Conservation (phyloP, 2,888 invertebrate genomes). For the Monoplex corrugatus region DNA sequence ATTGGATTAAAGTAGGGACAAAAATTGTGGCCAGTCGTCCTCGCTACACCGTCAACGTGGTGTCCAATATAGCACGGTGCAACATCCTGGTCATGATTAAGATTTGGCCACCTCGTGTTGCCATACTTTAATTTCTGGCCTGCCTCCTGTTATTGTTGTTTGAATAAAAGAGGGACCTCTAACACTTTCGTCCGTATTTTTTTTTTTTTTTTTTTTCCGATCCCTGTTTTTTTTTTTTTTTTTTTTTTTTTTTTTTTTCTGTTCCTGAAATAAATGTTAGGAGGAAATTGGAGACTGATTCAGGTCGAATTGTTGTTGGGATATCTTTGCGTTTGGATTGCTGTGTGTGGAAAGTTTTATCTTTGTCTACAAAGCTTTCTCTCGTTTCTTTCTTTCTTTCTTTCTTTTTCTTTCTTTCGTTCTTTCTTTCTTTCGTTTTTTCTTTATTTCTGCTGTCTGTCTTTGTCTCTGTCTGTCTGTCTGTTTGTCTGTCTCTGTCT, state of each 20-base stretch:
- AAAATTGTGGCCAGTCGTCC: neutral
- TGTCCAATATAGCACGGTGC: neutral
- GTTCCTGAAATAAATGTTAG: no score
- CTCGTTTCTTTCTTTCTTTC: no score
- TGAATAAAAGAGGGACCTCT: slow-evolving; percentile 33
- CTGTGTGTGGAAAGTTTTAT: no score
- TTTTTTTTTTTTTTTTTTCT: neutral
- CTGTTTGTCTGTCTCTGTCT: neutral
- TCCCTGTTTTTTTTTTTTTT: neutral
- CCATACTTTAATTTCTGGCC: slow-evolving; percentile 29
- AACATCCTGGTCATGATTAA: neutral
- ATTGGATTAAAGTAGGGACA: slow-evolving; percentile 42
- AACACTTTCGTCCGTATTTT: neutral
- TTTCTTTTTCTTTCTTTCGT: neutral
- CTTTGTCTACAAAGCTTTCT: no score
- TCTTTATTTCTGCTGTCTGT: neutral
- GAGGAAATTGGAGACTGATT: neutral
- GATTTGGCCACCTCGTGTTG: neutral
- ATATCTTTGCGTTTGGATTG: no score
- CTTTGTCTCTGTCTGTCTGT: neutral
- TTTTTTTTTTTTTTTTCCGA: neutral
- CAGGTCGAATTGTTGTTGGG: neutral
- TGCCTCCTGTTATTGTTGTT: slow-evolving; percentile 10
- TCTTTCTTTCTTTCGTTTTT: neutral
- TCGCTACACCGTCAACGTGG: neutral